Conservation (phyloP, 1,140 invertebrate species). For the Heliconius hewitsoni region DNA sequence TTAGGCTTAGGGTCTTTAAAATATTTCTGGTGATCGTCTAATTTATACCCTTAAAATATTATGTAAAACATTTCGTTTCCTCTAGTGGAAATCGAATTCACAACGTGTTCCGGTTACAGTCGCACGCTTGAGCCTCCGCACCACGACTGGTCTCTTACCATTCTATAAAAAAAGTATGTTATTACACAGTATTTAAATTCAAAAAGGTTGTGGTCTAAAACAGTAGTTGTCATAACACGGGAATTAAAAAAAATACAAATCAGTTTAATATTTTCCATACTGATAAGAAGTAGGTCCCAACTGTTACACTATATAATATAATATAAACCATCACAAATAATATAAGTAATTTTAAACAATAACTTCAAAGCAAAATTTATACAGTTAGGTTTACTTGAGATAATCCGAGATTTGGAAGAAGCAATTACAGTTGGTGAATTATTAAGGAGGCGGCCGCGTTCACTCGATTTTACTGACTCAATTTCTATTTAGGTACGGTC, state of each 20-base stretch:
- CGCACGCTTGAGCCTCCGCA: too few species aligned
- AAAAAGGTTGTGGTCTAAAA: too few species aligned
- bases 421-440: constrained; percentile 41
- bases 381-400: constrained; percentile 26
- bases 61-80: too few species aligned
- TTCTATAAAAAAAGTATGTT: too few species aligned
- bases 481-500: constrained; percentile 17
- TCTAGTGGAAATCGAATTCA: too few species aligned
- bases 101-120: too few species aligned
- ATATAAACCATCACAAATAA: not conserved
- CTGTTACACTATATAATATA: not conserved
- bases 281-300: not conserved
- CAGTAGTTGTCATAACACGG: not conserved
- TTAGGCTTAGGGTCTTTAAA: too few species aligned
- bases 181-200: too few species aligned
- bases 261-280: not conserved
- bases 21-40: too few species aligned
- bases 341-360: constrained; percentile 23
- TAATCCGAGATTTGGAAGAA: constrained; percentile 41
- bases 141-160: too few species aligned
- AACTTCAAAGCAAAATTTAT: constrained; percentile 26
- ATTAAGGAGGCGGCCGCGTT: constrained; percentile 33
- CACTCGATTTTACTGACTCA: constrained; percentile 19
- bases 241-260: not conserved
- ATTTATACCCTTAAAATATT: too few species aligned